Evolutionary conservation across 2,797 vertebrate genomes (phyloP).

Genomic region (Microcaecilia unicolor): DNA sequence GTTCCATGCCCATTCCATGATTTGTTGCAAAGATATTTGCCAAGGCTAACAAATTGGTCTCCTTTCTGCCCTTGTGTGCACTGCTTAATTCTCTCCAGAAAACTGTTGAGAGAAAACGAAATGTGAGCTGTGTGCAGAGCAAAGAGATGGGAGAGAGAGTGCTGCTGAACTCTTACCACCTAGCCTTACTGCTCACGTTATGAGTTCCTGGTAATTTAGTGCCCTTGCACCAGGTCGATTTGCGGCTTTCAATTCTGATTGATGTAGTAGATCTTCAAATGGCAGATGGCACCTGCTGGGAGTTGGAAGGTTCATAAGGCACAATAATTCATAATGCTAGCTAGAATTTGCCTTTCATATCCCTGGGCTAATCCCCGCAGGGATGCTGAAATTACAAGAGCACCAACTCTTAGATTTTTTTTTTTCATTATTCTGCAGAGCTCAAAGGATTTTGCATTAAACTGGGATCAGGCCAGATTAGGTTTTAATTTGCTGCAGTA

Average conservation of each 20-base stretch:
- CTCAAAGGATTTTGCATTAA: constrained; percentile 83
- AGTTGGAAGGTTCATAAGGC: constrained; percentile 43
- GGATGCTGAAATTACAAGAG: constrained; percentile 60
- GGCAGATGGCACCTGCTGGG: constrained; percentile 48
- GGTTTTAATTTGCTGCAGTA: constrained; percentile 87
- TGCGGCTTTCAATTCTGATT: constrained; percentile 46
- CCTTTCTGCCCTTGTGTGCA: constrained; percentile 3
- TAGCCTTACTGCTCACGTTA: constrained; percentile 45
- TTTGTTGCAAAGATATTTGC: constrained; percentile 9
- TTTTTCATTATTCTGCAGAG: constrained; percentile 42
- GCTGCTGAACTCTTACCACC: constrained; percentile 37
- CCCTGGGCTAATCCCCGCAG: constrained; percentile 60
- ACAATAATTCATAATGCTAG: constrained; percentile 50
- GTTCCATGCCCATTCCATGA: too few relatives aligned
- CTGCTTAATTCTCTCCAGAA: neutral
- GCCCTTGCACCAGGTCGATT: constrained; percentile 49
- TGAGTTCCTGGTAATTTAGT: constrained; percentile 59
- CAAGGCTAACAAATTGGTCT: constrained; percentile 23
- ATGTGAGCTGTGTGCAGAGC: constrained; percentile 2
- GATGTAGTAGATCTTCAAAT: constrained; percentile 50
- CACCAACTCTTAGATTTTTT: constrained; percentile 54
- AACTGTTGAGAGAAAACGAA: constrained; percentile 9
- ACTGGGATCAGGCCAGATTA: constrained; percentile 97
- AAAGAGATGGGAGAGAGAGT: too few relatives aligned
- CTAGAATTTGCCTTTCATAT: constrained; percentile 71